These are phyloP conservation scores for Charadrius vociferus DNA, from an alignment of 2,113 vertebrate genomes.

Conservation along the genomic window DNA sequence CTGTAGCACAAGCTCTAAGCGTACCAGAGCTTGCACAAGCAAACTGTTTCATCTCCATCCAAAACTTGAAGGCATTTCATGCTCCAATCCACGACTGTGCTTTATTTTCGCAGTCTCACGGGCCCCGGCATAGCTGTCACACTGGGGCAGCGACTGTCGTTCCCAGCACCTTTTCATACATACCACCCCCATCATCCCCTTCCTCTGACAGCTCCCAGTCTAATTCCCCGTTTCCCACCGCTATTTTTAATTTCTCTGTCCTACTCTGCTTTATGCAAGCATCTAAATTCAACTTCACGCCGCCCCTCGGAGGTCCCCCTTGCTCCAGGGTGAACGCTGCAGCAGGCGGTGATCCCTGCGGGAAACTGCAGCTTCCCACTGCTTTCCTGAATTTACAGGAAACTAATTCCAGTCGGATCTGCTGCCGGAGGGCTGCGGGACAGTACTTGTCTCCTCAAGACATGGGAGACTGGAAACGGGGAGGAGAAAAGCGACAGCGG, in stretches of 20 bases:
- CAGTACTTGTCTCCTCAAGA: neutral
- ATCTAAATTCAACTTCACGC: neutral
- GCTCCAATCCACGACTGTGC: neutral
- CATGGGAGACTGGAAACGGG: neutral
- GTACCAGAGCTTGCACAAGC: neutral
- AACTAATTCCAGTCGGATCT: neutral
- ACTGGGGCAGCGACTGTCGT: too few species aligned
- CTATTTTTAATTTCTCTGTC: neutral
- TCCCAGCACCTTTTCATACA: neutral
- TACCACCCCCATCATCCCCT: neutral
- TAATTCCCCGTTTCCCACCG: neutral
- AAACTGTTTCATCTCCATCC: neutral
- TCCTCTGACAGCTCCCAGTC: neutral
- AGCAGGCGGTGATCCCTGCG: neutral
- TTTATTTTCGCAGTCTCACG: rapidly evolving
- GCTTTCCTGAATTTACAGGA: neutral
- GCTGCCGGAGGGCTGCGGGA: neutral
- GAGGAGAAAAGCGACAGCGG: neutral
- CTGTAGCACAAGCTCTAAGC: neutral
- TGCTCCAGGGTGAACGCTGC: neutral
- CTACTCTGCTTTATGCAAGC: neutral
- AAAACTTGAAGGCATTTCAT: neutral
- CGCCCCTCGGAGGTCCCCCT: neutral
- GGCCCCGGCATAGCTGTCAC: neutral
- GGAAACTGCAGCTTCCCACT: neutral